These are phyloP conservation scores for Amyelois transitella DNA, from an alignment of 1,140 invertebrate genomes.

Conservation along the genomic window DNA sequence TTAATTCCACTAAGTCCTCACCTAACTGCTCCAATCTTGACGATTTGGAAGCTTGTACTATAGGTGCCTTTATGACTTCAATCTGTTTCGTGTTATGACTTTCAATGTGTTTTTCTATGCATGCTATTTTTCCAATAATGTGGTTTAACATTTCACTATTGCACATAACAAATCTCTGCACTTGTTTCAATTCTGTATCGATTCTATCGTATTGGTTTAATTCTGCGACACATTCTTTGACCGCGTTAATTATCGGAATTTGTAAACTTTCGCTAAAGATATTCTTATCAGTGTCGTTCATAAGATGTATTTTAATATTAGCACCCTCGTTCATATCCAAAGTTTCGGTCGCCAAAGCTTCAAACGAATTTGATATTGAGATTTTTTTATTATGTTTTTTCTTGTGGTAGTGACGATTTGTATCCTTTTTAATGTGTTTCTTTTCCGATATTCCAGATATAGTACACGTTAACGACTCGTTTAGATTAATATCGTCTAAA, in stretches of 20 bases:
- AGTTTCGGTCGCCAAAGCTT: conserved; percentile 46
- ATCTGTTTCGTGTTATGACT: conserved; percentile 7
- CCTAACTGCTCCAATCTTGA: conserved; percentile 52
- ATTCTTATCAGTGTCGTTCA: conserved; percentile 53
- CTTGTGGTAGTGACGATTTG: conserved; percentile 3
- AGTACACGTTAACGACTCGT: conserved; percentile 44
- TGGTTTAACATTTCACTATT: conserved; percentile 43
- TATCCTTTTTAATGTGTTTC: conserved; percentile 30
- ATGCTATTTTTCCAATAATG: conserved; percentile 35
- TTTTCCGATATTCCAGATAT: conserved; percentile 49
- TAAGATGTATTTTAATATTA: conserved; percentile 62
- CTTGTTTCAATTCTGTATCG: conserved; percentile 20
- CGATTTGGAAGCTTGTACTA: conserved; percentile 17
- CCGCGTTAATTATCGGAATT: conserved; percentile 36
- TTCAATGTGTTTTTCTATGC: conserved; percentile 39
- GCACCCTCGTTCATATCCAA: conserved; percentile 23
- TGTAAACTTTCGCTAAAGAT: conserved; percentile 44
- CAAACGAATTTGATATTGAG: conserved; percentile 45
- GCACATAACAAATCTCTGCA: conserved; percentile 27
- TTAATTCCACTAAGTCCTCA: conserved; percentile 36
- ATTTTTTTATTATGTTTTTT: conserved; percentile 33
- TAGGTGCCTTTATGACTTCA: conserved; percentile 14
- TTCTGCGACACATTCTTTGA: conserved; percentile 43
- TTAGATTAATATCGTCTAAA: conserved; percentile 48
- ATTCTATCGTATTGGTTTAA: conserved; percentile 20